phyloP scores from a whole-genome alignment of 2,113 vertebrate species.

The Vombatus ursinus region DNA sequence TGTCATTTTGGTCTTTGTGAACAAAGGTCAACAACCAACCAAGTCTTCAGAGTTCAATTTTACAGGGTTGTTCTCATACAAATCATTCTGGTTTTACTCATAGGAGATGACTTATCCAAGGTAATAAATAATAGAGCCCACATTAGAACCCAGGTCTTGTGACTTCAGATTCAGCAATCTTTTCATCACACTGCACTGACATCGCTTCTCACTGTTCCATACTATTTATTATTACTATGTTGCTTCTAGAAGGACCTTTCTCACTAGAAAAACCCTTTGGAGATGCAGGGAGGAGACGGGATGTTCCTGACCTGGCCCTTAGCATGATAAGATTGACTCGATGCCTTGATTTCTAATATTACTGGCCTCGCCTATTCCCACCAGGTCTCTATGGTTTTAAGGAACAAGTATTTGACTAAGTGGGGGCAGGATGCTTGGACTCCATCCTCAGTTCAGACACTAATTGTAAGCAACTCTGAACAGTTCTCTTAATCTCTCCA shows the following conservation, averaged over 20 bases:
- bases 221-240: not conserved
- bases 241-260: not conserved
- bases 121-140: not conserved
- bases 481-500: not conserved
- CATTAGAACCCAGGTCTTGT: not conserved
- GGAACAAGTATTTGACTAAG: not conserved
- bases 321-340: not conserved
- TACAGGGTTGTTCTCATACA: not conserved
- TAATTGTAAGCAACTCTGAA: not conserved
- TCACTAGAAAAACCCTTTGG: not conserved
- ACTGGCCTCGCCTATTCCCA: not conserved
- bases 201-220: not conserved
- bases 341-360: not conserved
- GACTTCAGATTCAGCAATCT: not conserved
- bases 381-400: not conserved
- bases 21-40: too few species aligned
- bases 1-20: too few species aligned
- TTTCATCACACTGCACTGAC: not conserved
- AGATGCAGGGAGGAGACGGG: not conserved
- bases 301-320: not conserved
- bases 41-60: not conserved
- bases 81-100: not conserved
- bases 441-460: not conserved
- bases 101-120: not conserved
- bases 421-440: not conserved